Evolutionary conservation across 2,113 vertebrate species (phyloP).

Genomic region (Heterotis niloticus): DNA sequence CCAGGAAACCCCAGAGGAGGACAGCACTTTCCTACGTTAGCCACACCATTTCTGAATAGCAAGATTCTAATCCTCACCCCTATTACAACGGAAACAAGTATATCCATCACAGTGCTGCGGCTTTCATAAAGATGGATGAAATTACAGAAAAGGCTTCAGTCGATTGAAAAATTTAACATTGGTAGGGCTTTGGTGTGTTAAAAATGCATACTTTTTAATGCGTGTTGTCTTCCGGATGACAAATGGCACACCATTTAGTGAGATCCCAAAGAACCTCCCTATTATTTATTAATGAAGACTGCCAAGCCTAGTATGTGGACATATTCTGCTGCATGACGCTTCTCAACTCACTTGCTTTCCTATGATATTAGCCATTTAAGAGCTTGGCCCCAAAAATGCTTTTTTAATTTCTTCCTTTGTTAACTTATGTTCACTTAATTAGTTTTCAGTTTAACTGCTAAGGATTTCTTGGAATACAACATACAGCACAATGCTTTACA

Average conservation of each 20-base stretch:
- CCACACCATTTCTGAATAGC: slow-evolving; percentile 1
- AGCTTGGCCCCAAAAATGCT: slow-evolving; percentile 59
- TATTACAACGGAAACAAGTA: slow-evolving; percentile 12
- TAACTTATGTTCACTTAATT: slow-evolving; percentile 10
- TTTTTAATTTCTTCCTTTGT: slow-evolving; percentile 22
- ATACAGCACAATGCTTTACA: background rate
- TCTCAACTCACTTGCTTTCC: slow-evolving; percentile 66
- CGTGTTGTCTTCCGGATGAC: slow-evolving; percentile 32
- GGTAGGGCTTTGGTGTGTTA: background rate
- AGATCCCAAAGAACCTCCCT: slow-evolving; percentile 49
- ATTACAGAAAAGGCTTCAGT: slow-evolving; percentile 23
- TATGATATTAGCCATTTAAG: slow-evolving; percentile 60
- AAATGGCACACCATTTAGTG: slow-evolving; percentile 48
- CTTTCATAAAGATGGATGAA: background rate
- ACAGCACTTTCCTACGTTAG: slow-evolving; percentile 19
- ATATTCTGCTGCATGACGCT: slow-evolving; percentile 80
- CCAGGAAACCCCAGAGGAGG: slow-evolving; percentile 16
- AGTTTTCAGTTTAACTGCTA: slow-evolving; percentile 3
- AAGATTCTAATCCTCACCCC: slow-evolving; percentile 13
- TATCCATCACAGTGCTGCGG: background rate
- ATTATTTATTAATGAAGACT: slow-evolving; percentile 74
- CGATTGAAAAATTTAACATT: slow-evolving; percentile 5
- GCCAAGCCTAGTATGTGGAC: slow-evolving; percentile 77
- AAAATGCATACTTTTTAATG: slow-evolving; percentile 20
- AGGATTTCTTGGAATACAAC: background rate